A percentile compares a stretch with the other conserved stretches of the same genome.
phyloP scores from a whole-genome alignment of 2,888 invertebrate species.

The Falcaria lacertinaria region DNA sequence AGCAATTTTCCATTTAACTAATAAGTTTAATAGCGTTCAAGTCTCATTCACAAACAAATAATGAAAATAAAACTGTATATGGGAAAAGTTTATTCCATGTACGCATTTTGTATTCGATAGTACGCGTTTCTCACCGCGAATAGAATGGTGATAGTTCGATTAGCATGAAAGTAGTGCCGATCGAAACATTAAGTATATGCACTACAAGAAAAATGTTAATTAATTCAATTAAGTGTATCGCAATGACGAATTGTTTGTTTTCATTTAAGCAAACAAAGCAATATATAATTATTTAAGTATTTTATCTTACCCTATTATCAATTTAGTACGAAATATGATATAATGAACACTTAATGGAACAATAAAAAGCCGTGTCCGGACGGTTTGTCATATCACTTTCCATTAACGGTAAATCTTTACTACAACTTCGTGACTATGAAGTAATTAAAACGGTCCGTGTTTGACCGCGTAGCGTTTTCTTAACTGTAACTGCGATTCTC shows the following conservation, averaged over 20 bases:
- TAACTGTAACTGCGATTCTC: constrained; percentile 61
- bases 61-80: constrained; percentile 7
- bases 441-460: constrained; percentile 73
- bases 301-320: not conserved
- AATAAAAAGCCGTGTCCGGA: constrained; percentile 38
- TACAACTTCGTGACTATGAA: constrained; percentile 64
- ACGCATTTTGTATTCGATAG: constrained; percentile 16
- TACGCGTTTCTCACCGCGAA: constrained; percentile 18
- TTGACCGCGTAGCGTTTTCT: constrained; percentile 53
- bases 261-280: constrained; percentile 12
- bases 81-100: constrained; percentile 1
- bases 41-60: not conserved
- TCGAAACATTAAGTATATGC: constrained; percentile 21
- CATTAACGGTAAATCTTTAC: constrained; percentile 66
- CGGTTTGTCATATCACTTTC: constrained; percentile 63
- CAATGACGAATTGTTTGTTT: constrained; percentile 27
- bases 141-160: constrained; percentile 32
- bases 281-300: not conserved
- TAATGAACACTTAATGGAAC: constrained; percentile 6
- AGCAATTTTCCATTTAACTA: no score
- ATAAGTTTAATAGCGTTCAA: no score
- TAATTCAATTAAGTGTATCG: constrained; percentile 20
- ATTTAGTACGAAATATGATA: not conserved
- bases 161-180: constrained; percentile 33
- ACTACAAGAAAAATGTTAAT: constrained; percentile 28